These are phyloP conservation scores for Tretioscincus oriximinensis DNA, from an alignment of 2,113 vertebrate genomes.

Conservation along the genomic window DNA sequence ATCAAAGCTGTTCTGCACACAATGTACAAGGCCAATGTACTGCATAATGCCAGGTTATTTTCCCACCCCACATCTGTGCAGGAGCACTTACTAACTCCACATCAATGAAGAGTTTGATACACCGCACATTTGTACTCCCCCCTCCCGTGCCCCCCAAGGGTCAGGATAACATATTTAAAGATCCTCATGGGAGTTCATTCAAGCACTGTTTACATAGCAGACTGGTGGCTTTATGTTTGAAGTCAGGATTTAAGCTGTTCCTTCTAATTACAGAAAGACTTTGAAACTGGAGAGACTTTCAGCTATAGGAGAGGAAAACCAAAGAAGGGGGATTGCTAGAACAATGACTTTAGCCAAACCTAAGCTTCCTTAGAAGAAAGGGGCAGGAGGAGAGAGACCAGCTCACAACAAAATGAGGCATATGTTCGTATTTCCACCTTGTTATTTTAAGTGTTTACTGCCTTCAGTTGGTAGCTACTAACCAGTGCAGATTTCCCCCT, in stretches of 20 bases:
- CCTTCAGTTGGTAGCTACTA: slow-evolving; percentile 37
- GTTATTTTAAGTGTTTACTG: slow-evolving; percentile 43
- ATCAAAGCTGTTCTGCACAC: neutral
- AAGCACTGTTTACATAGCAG: slow-evolving; percentile 69
- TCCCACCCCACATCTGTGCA: neutral
- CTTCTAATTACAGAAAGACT: slow-evolving; percentile 66
- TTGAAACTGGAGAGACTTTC: slow-evolving; percentile 64
- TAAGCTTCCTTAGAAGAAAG: slow-evolving; percentile 43
- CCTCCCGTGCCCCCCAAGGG: slow-evolving; percentile 18
- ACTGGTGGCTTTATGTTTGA: slow-evolving; percentile 68
- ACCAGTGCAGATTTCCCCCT: slow-evolving; percentile 46
- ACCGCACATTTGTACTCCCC: slow-evolving; percentile 34
- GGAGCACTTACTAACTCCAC: slow-evolving; percentile 26
- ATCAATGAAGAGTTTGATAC: slow-evolving; percentile 34
- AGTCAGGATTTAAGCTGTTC: slow-evolving; percentile 68
- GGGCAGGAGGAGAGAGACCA: neutral
- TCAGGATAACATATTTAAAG: slow-evolving; percentile 60
- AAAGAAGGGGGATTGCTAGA: slow-evolving; percentile 3
- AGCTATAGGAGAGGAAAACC: slow-evolving; percentile 41
- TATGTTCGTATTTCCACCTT: slow-evolving; percentile 38
- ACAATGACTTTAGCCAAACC: slow-evolving; percentile 52
- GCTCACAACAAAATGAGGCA: slow-evolving; percentile 54
- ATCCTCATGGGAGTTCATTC: slow-evolving; percentile 57
- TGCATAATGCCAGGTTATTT: neutral
- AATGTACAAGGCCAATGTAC: too few relatives aligned